Evolutionary conservation across 2,888 invertebrate genomes (phyloP).

Genomic region (Falcaria lacertinaria): DNA sequence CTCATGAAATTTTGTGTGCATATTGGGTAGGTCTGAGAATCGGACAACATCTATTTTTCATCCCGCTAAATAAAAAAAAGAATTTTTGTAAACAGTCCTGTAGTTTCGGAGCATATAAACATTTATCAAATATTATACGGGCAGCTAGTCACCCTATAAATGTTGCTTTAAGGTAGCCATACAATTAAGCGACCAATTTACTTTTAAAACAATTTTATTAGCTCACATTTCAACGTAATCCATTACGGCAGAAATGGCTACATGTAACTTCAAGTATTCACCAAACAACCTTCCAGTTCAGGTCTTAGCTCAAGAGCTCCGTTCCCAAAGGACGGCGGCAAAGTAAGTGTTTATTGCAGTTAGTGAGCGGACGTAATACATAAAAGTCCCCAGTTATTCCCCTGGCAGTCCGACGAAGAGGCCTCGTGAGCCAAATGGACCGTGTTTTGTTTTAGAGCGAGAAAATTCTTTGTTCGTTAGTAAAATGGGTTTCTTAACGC

Average conservation of each 20-base stretch:
- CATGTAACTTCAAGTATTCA: background rate
- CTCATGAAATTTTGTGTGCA: no score
- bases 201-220: background rate
- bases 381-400: slow-evolving; percentile 6
- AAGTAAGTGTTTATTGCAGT: slow-evolving; percentile 3
- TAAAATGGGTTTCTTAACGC: background rate
- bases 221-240: background rate
- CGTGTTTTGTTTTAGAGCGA: background rate
- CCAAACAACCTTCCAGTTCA: background rate
- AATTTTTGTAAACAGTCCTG: no score
- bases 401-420: slow-evolving; percentile 15
- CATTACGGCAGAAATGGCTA: background rate
- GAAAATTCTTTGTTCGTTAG: background rate
- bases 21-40: no score
- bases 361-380: background rate
- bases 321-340: background rate
- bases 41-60: no score
- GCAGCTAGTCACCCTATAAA: no score
- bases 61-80: no score
- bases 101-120: no score
- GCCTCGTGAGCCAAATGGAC: slow-evolving; percentile 12
- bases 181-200: no score
- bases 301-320: background rate
- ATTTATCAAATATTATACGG: no score
- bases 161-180: no score